A percentile compares a stretch with the other conserved stretches of the same genome.
Conservation (phyloP, 2,113 vertebrate genomes). For the Engystomops pustulosus region DNA sequence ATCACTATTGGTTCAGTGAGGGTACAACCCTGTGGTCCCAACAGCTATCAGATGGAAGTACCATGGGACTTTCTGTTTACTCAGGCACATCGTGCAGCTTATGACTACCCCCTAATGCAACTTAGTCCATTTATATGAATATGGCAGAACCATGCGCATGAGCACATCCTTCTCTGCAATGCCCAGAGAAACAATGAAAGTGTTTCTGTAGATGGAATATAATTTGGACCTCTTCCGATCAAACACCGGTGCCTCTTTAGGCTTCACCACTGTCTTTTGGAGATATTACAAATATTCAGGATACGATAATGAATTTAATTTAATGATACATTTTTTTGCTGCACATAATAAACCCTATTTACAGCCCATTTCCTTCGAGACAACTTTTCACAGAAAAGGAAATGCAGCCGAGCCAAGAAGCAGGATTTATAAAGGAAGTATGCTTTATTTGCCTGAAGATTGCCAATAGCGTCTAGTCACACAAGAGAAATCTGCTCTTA, state of each 20-base stretch:
- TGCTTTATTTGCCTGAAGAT: constrained; percentile 23
- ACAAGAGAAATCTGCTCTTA: constrained; percentile 58
- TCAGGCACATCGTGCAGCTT: no score
- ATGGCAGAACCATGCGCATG: no score
- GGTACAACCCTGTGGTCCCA: no score
- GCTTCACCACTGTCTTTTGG: not conserved
- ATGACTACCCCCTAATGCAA: no score
- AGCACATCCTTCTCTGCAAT: no score
- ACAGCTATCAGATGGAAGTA: no score
- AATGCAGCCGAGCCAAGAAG: not conserved
- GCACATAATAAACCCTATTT: not conserved
- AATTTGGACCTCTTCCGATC: not conserved
- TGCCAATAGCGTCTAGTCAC: constrained; percentile 57
- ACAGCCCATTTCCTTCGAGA: not conserved
- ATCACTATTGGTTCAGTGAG: no score
- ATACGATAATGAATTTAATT: no score
- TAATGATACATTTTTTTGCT: not conserved
- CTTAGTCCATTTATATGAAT: no score
- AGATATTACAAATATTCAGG: not conserved
- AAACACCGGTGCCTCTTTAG: not conserved
- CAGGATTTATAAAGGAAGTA: constrained; percentile 32
- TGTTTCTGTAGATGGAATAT: no score
- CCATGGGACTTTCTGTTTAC: no score
- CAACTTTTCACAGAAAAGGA: not conserved
- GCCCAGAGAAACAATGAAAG: no score